Percentiles rank a stretch among this genome's conserved stretches.
Evolutionary conservation across 2,888 invertebrate species (phyloP).

Genomic region (Steinernema carpocapsae): DNA sequence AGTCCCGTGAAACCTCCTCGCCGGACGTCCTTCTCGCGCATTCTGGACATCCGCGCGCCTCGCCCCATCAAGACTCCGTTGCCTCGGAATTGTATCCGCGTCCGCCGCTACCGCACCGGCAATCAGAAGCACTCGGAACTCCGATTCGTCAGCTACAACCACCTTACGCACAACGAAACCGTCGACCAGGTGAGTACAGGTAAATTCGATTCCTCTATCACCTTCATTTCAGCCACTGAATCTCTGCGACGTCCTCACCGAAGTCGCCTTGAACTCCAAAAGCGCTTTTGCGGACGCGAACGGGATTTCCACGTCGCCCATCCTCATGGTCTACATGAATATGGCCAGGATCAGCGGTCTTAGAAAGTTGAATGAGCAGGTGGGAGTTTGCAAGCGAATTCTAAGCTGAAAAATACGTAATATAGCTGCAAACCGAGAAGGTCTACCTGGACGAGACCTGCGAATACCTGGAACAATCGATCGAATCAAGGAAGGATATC

Average conservation of each 20-base stretch:
- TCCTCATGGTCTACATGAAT: conserved; percentile 9
- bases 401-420: no score
- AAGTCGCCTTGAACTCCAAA: background rate
- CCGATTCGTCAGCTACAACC: conserved; percentile 16
- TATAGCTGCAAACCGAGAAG: conserved; percentile 5
- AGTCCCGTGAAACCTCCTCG: background rate
- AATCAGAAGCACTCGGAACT: background rate
- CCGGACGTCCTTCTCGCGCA: background rate
- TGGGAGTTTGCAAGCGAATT: no score
- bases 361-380: conserved; percentile 13
- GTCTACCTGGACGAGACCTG: background rate
- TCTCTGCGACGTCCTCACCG: conserved; percentile 1
- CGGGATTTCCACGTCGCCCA: background rate
- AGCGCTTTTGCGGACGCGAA: background rate
- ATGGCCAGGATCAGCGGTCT: conserved; percentile 13
- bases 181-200: background rate
- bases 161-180: background rate
- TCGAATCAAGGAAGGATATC: conserved; percentile 18
- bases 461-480: background rate
- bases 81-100: conserved; percentile 5
- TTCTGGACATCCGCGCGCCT: background rate
- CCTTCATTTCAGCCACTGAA: background rate
- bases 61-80: background rate
- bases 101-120: background rate
- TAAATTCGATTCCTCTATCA: background rate